These are phyloP conservation scores for Teleopsis dalmanni DNA, from an alignment of 1,140 invertebrate species.

Conservation along the genomic window DNA sequence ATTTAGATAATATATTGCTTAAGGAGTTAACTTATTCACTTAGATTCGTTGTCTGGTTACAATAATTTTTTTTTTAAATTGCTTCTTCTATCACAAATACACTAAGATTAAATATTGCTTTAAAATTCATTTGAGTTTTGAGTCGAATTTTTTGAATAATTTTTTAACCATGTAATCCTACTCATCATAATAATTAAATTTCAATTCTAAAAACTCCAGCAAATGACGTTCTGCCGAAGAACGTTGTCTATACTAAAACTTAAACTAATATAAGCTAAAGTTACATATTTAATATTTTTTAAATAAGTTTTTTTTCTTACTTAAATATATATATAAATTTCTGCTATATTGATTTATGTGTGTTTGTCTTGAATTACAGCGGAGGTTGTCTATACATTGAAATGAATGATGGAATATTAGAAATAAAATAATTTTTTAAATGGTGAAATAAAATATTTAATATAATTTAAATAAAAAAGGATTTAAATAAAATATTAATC, in stretches of 20 bases:
- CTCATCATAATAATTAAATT: conserved; percentile 15
- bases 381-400: too few relatives aligned
- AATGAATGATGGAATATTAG: too few relatives aligned
- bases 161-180: conserved; percentile 12
- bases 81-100: conserved; percentile 1
- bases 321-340: background rate
- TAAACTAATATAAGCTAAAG: conserved; percentile 1
- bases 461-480: too few relatives aligned
- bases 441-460: too few relatives aligned
- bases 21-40: too few relatives aligned
- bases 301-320: background rate
- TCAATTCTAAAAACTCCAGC: conserved; percentile 4
- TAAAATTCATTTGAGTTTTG: too few relatives aligned
- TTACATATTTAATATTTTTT: background rate
- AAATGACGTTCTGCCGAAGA: conserved; percentile 15
- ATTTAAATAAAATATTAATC: too few relatives aligned
- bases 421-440: too few relatives aligned
- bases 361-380: background rate
- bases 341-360: background rate
- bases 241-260: conserved; percentile 5
- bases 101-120: too few relatives aligned
- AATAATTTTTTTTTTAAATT: background rate
- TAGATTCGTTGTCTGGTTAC: too few relatives aligned
- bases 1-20: too few relatives aligned
- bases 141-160: too few relatives aligned